Conservation (phyloP, 1,140 invertebrate species). For the Solen grandis region DNA sequence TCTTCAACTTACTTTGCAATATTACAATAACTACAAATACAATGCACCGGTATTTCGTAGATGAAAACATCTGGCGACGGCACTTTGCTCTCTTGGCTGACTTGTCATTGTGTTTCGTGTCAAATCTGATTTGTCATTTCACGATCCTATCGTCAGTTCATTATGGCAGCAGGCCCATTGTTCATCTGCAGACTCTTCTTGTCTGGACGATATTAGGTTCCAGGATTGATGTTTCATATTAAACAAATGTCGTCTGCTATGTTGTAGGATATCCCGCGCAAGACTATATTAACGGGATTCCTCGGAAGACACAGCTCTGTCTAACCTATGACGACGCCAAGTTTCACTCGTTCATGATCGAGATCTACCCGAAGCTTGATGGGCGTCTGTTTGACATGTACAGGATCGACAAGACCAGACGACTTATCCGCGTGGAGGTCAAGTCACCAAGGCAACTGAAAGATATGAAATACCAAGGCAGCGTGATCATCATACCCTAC, state of each 20-base stretch:
- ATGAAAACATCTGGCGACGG: too few relatives aligned
- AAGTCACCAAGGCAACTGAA: conserved; percentile 52
- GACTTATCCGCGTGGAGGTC: conserved; percentile 51
- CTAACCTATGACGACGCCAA: conserved; percentile 33
- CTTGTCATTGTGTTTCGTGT: too few relatives aligned
- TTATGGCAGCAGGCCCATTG: too few relatives aligned
- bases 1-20: too few relatives aligned
- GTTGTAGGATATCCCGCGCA: conserved; percentile 46
- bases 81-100: too few relatives aligned
- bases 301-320: conserved; percentile 52
- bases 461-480: conserved; percentile 58
- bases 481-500: conserved; percentile 56
- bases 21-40: too few relatives aligned
- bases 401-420: conserved; percentile 53
- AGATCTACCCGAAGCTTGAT: conserved; percentile 44
- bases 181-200: too few relatives aligned
- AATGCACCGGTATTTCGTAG: too few relatives aligned
- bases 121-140: too few relatives aligned
- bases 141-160: too few relatives aligned
- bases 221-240: too few relatives aligned
- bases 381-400: conserved; percentile 49
- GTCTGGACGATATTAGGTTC: too few relatives aligned
- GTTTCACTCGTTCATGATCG: conserved; percentile 37
- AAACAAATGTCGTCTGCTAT: neutral
- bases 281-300: conserved; percentile 57